These are phyloP conservation scores for Nymphalis polychloros DNA, from an alignment of 2,888 invertebrate species.

Conservation along the genomic window DNA sequence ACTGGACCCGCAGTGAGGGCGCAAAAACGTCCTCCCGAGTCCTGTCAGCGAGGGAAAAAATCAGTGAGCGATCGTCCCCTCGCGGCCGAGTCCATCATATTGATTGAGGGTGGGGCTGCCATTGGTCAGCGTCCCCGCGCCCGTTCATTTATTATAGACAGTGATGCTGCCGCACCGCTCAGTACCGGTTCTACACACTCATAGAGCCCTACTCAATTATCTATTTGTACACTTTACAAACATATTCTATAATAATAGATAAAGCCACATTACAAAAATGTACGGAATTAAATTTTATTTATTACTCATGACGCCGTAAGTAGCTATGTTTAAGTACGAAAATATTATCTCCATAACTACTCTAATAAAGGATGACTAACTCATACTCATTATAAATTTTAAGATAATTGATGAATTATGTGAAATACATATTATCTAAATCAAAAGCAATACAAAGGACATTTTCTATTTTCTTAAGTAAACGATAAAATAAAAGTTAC, in stretches of 20 bases:
- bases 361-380: neutral
- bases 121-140: conserved; percentile 80
- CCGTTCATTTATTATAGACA: conserved; percentile 83
- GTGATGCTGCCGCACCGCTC: conserved; percentile 67
- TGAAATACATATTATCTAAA: too few species aligned
- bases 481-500: conserved; percentile 49
- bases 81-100: conserved; percentile 82
- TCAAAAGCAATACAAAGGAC: neutral
- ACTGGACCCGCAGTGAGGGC: conserved; percentile 66
- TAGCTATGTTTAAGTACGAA: too few species aligned
- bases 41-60: conserved; percentile 82
- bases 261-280: neutral
- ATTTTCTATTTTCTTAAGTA: conserved; percentile 29
- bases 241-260: neutral
- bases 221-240: conserved; percentile 7
- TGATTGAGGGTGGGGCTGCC: conserved; percentile 82
- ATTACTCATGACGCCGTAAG: neutral
- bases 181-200: conserved; percentile 21
- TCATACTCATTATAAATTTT: neutral
- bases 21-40: conserved; percentile 80
- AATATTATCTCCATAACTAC: neutral
- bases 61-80: conserved; percentile 83
- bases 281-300: neutral
- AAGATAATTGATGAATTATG: too few species aligned
- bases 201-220: neutral